phyloP scores from a whole-genome alignment of 2,113 vertebrate genomes.

The Columba livia region DNA sequence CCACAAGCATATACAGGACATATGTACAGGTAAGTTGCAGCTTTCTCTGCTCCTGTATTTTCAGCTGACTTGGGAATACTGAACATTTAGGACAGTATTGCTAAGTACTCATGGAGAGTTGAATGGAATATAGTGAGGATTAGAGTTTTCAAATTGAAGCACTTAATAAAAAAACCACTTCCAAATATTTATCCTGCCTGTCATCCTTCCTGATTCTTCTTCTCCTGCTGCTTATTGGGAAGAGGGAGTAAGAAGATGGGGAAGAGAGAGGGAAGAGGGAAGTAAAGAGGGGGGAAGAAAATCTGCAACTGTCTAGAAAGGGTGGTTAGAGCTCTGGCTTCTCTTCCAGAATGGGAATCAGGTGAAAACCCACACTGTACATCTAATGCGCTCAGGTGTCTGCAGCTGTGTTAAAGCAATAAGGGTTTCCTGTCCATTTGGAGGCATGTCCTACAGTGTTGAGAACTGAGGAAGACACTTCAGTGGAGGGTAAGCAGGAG shows the following conservation, averaged over 20 bases:
- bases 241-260: too few relatives aligned
- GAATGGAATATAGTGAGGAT: not conserved
- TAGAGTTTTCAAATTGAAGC: not conserved
- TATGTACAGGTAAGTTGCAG: not conserved
- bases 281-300: too few relatives aligned
- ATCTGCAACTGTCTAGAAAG: too few relatives aligned
- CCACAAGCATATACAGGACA: not conserved
- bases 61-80: not conserved
- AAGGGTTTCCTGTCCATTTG: not conserved
- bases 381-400: too few relatives aligned
- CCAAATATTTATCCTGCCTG: not conserved
- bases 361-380: too few relatives aligned
- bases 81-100: not conserved
- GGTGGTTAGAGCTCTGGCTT: too few relatives aligned
- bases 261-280: too few relatives aligned
- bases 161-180: not conserved
- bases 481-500: not conserved
- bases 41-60: not conserved
- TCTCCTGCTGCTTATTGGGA: too few relatives aligned
- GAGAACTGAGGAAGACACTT: not conserved
- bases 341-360: too few relatives aligned
- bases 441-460: not conserved
- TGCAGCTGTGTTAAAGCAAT: not conserved
- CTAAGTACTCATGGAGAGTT: not conserved
- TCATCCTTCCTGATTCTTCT: too few relatives aligned